phyloP scores from a whole-genome alignment of 2,797 vertebrate genomes.

The Enteromius radiatus region DNA sequence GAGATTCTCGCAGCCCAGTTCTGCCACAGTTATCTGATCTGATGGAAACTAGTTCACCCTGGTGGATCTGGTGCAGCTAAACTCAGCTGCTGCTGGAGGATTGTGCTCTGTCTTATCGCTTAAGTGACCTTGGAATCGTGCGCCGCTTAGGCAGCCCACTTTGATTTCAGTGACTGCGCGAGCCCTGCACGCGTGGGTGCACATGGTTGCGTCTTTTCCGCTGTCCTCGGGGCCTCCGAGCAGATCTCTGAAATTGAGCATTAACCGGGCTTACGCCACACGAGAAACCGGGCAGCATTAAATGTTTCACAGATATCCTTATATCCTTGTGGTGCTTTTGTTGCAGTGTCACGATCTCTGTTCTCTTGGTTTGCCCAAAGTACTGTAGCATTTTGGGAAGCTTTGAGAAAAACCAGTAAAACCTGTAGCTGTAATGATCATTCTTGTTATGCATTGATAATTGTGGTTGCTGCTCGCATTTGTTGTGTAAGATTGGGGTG shows the following conservation, averaged over 20 bases:
- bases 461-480: conserved; percentile 95
- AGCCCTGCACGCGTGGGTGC: conserved; percentile 25
- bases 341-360: conserved; percentile 74
- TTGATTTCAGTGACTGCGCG: neutral
- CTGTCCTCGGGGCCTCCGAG: conserved; percentile 21
- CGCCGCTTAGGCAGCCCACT: conserved; percentile 29
- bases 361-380: conserved; percentile 96
- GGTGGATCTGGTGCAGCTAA: conserved; percentile 55
- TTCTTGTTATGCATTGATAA: conserved; percentile 87
- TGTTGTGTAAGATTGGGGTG: conserved; percentile 94
- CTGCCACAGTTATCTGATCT: conserved; percentile 74
- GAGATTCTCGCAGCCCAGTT: conserved; percentile 79
- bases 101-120: conserved; percentile 40
- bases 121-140: conserved; percentile 50
- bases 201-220: neutral
- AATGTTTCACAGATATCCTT: conserved; percentile 86
- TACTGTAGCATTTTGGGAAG: conserved; percentile 84
- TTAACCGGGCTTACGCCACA: conserved; percentile 72
- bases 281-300: conserved; percentile 53
- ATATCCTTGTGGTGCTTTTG: conserved; percentile 95
- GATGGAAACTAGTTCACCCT: conserved; percentile 65
- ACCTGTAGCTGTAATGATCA: conserved; percentile 82
- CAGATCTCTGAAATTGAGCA: neutral
- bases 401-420: conserved; percentile 89
- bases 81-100: conserved; percentile 48